These are phyloP conservation scores for Pavo muticus DNA, from an alignment of 2,113 vertebrate genomes.

Conservation along the genomic window DNA sequence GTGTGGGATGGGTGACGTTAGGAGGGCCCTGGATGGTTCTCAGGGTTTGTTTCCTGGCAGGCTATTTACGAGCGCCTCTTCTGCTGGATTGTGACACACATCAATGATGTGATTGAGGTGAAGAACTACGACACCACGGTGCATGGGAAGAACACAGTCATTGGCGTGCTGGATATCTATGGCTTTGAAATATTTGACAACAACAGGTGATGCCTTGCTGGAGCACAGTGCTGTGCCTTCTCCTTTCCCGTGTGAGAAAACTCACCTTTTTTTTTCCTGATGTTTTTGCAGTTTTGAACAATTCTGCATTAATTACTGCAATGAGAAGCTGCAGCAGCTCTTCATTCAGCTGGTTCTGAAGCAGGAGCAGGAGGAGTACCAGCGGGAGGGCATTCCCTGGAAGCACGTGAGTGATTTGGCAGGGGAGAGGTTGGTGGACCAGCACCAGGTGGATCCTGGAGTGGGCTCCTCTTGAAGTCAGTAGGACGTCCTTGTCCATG, in stretches of 20 bases:
- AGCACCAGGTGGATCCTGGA: neutral
- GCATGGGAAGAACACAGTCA: slow-evolving; percentile 97
- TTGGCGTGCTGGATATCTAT: slow-evolving; percentile 97
- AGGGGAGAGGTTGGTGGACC: neutral
- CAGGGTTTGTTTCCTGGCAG: slow-evolving; percentile 71
- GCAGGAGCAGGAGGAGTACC: slow-evolving; percentile 97
- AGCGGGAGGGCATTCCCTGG: slow-evolving; percentile 97
- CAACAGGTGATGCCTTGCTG: slow-evolving; percentile 85
- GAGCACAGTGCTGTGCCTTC: neutral
- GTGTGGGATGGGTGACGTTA: neutral
- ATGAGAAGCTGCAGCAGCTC: slow-evolving; percentile 97
- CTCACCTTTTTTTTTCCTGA: neutral
- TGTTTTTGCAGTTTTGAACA: slow-evolving; percentile 90
- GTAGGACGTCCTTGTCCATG: neutral
- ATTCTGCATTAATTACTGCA: slow-evolving; percentile 99
- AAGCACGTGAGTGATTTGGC: slow-evolving; percentile 86
- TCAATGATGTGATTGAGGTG: slow-evolving; percentile 95
- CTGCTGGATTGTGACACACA: slow-evolving; percentile 96
- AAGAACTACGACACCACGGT: slow-evolving; percentile 89
- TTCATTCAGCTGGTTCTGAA: slow-evolving; percentile 98
- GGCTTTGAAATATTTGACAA: slow-evolving; percentile 99
- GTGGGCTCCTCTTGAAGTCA: neutral
- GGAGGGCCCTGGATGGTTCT: neutral
- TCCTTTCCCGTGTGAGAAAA: neutral
- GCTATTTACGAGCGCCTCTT: slow-evolving; percentile 98